Evolutionary conservation across 1,140 invertebrate species (phyloP), one percentile per base, ranked within the genome.

Genomic region (Solen grandis): DNA sequence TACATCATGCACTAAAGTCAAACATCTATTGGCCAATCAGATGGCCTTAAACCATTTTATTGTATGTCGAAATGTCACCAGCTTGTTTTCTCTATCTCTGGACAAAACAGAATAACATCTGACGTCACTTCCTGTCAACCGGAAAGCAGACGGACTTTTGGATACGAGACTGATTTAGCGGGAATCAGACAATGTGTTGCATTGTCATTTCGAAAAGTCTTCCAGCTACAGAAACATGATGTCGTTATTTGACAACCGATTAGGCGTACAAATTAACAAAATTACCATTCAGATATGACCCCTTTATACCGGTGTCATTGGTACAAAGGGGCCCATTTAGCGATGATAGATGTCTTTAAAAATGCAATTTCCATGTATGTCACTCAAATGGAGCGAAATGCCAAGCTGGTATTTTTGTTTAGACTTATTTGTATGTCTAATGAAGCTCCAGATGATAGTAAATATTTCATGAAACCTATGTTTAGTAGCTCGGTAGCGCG

Each of bases 391-490:
- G 41, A 46, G 41, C 41, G 41, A 19, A 19, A 33, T 57, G 52
- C 8, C 31, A 68, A 31, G 50, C 41, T n/a, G 55, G 13, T 29
- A 52, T 35, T 59, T 77, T 38, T 60, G 63, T 69, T 78, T 59
- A 36, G 50, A 60, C 75, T 29, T 76, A 76, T 76, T 68, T 59
- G 63, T 78, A 68, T 69, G 52, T 55, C 59, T 35, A 25, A 60
- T 69, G 52, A 41, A 29, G 25, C 13, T 5, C 65, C 60, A 78
- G 50, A 78, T 5, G 52, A 46, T 46, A 46, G 59, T 78, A 78
- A 78, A 78, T 22, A 16, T 66, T 68, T 69, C 54, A 78, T 25
- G 54, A 69, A 78, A 33, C 63, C 75, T 60, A 57, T 78, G 50
- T 65, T 78, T 78, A 78, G 36, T 25, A 22, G 38, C 41, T 69